Base-by-base conservation (phyloP, 2,888 invertebrate genomes). In the Pachymerium ferrugineum region DNA sequence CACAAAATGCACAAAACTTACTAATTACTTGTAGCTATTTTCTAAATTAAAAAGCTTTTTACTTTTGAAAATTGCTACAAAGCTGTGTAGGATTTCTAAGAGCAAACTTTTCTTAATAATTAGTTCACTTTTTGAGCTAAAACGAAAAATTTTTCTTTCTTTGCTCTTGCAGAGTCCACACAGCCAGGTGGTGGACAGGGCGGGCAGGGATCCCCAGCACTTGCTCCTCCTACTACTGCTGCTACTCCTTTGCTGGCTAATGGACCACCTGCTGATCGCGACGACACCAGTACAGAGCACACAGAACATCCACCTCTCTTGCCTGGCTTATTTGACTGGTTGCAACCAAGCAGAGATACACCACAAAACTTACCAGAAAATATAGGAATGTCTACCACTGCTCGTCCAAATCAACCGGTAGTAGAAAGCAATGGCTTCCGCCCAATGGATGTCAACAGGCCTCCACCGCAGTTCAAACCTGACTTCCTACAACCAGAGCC, bases 111-210 rank as follows among this genome's bases (percentile, higher is more conserved):
- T n/a, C n/a, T n/a, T 8, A 47, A 47, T 16, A n/a, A 47, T 47
- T 47, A 22, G 68, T 68, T 28, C 30, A 68, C n/a, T 3, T 5
- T 68, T 68, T 30, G 30, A 30, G 28, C 68, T 22, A 68, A 16
- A 12, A 30, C 19, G 16, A 28, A 1, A 68, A 28, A 68, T 68
- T 30, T 16, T 28, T 68, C 25, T 30, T n/a, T 68, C 68, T 68
- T 68, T 68, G 68, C 68, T 68, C 68, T 68, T 25, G 68, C 68
- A 68, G 68, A 68, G 68, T 68, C 68, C 68, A 68, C 68, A 30
- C 68, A 28, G 28, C 68, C 68, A n/a, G 28, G 29, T 30, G 68
- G 29, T 30, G 68, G 29, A n/a, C 68, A 68, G 29, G 28, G 68
- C 4, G 68, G 68, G 68, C 28, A 30, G 68, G 68, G 68, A 30